A percentile compares a stretch with the other conserved stretches of the same genome.
These are phyloP conservation scores for Avahi laniger DNA, from an alignment of 2,797 vertebrate species.

Conservation along the genomic window DNA sequence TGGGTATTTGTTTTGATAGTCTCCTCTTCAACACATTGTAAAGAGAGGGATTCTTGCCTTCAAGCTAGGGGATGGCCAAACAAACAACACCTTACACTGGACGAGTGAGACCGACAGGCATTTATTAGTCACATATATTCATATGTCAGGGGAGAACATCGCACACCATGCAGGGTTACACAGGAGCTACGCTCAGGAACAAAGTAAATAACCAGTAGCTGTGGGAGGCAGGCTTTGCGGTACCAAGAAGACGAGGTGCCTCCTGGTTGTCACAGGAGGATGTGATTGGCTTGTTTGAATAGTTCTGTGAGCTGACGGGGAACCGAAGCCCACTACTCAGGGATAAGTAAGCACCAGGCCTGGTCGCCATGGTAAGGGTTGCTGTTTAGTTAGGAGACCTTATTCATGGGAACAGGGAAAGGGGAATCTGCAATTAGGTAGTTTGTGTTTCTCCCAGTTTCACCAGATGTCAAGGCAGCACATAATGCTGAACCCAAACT, in stretches of 20 bases:
- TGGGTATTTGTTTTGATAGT: not conserved
- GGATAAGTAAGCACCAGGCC: not conserved
- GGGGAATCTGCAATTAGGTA: not conserved
- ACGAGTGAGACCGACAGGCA: no score
- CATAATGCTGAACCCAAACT: not conserved
- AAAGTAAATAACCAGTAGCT: not conserved
- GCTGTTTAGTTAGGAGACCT: not conserved
- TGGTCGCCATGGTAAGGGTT: not conserved
- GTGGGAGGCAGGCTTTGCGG: not conserved
- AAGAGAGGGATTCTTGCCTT: not conserved
- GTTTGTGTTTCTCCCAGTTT: not conserved
- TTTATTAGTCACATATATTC: not conserved
- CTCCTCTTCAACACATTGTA: not conserved
- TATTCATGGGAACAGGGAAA: not conserved
- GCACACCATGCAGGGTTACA: rapidly evolving
- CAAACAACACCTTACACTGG: not conserved
- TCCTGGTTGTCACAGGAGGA: not conserved
- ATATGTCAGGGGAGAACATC: not conserved
- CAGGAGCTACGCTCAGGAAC: not conserved
- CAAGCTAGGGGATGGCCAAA: not conserved
- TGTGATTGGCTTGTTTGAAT: not conserved
- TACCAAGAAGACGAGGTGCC: not conserved
- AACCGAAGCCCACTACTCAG: not conserved
- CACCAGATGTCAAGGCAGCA: not conserved
- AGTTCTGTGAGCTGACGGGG: not conserved